Evolutionary conservation across 1,140 invertebrate genomes (phyloP).

Genomic region (Polyergus mexicanus): DNA sequence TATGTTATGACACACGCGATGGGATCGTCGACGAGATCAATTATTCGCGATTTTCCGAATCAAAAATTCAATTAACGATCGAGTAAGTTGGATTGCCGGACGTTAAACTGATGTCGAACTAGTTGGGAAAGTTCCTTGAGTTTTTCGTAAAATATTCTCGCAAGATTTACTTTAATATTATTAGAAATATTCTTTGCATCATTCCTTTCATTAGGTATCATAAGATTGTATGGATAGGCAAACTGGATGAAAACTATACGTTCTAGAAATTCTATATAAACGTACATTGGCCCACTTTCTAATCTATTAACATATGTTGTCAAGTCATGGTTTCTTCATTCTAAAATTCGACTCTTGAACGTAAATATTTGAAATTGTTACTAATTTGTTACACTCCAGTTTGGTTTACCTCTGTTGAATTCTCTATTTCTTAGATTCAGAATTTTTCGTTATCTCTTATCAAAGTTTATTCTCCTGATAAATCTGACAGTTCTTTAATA

Average conservation of each 20-base stretch:
- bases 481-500: too few species aligned
- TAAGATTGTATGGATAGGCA: background rate
- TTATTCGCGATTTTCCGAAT: background rate
- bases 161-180: background rate
- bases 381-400: background rate
- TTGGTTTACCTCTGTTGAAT: background rate
- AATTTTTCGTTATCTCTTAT: too few species aligned
- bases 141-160: background rate
- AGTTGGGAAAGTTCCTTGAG: too few species aligned
- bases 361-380: background rate
- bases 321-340: background rate
- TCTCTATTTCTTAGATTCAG: too few species aligned
- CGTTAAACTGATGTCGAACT: background rate
- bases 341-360: background rate
- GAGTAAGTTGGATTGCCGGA: background rate
- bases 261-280: background rate
- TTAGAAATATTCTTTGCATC: background rate
- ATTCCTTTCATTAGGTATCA: background rate
- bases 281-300: conserved; percentile 45
- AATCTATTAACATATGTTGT: conserved; percentile 51
- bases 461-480: too few species aligned
- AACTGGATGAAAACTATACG: background rate
- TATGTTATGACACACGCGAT: background rate
- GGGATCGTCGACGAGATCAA: background rate
- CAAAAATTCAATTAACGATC: background rate